These are phyloP conservation scores for Oligia strigilis DNA, from an alignment of 2,888 invertebrate species.

Conservation along the genomic window DNA sequence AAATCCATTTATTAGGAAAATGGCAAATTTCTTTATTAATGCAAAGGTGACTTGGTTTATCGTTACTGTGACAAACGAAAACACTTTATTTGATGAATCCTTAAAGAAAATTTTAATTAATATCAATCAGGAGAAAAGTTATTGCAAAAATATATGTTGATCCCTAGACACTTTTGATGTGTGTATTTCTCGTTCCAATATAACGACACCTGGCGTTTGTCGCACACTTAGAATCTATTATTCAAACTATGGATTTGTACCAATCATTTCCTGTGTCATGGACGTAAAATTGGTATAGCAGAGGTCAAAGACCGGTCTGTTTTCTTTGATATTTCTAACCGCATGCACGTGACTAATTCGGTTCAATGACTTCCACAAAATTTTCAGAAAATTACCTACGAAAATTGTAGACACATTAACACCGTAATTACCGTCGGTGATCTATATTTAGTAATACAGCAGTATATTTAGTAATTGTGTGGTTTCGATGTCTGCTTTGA, in stretches of 20 bases:
- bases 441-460: neutral
- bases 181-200: neutral
- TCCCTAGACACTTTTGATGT: too few relatives aligned
- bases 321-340: conserved; percentile 36
- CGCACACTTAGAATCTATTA: conserved; percentile 30
- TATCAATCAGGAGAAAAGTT: too few relatives aligned
- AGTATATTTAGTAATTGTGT: neutral
- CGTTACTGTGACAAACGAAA: too few relatives aligned
- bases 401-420: neutral
- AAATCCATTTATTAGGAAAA: too few relatives aligned
- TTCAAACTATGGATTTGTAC: conserved; percentile 25
- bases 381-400: conserved; percentile 23
- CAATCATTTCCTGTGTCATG: conserved; percentile 26
- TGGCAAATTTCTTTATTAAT: too few relatives aligned
- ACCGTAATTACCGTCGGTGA: neutral
- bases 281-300: conserved; percentile 6
- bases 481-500: neutral
- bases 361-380: conserved; percentile 24
- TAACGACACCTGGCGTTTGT: conserved; percentile 8
- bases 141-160: too few relatives aligned
- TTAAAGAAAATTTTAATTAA: too few relatives aligned
- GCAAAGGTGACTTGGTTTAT: too few relatives aligned
- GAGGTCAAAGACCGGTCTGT: conserved; percentile 15
- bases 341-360: conserved; percentile 10
- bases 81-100: too few relatives aligned